Base-by-base conservation (phyloP, 1,140 invertebrate genomes). In the Orius insidiosus region DNA sequence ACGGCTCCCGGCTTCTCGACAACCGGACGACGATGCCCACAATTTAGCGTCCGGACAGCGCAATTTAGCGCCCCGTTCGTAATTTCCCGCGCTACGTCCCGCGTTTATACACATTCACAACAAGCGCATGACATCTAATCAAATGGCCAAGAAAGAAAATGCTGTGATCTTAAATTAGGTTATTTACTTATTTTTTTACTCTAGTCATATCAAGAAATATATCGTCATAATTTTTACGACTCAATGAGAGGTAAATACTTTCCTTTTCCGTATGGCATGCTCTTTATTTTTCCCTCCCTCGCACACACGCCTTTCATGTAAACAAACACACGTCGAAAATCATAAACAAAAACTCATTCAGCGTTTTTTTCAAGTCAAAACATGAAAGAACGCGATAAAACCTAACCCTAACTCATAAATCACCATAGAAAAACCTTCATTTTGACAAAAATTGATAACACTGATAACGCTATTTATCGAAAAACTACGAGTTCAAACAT, bases 121-220 rank as follows among this genome's bases (percentile, higher is more conserved):
- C 24, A 24, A 24, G 24, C 24, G 24, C 24, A 32, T 33, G 44
- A 42, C 49, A 46, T 30, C n/a, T 32, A 44, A 38, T 39, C 46
- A 40, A 45, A 53, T 50, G 52, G 52, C 52, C 52, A 50, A 53
- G 48, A 53, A 50, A 53, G 48, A 53, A 53, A 51, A 50, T 50
- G 45, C 52, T 53, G 52, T 53, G 52, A 53, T 53, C 52, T 53
- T 50, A 48, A 53, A 30, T 50, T 53, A 53, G 41, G 41, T 47
- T 43, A 7, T 36, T 47, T 50, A 47, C 47, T 47, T 52, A 46
- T 49, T 52, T 40, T 52, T 45, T 44, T 35, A 41, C 19, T 39
- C 32, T 48, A 48, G 47, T 43, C 47, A 43, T 48, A 48, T 48
- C 47, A 48, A 35, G 19, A 15, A 18, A 43, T 30, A 24, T 24